These are phyloP conservation scores for Pogonomyrmex barbatus DNA, from an alignment of 1,140 invertebrate genomes.

Conservation along the genomic window DNA sequence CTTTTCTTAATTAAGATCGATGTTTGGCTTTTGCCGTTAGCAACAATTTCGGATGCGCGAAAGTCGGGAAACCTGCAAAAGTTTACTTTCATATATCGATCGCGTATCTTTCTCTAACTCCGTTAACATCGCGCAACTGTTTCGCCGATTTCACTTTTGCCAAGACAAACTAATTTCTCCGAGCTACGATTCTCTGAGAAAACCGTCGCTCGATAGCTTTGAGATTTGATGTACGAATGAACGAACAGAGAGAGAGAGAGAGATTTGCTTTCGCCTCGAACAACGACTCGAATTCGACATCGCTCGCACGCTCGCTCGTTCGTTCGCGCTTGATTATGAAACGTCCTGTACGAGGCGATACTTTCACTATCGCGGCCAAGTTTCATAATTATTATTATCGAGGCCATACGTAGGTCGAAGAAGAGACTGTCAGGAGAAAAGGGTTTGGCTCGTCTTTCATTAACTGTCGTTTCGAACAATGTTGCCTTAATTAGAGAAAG, in stretches of 20 bases:
- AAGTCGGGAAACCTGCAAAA: conserved; percentile 33
- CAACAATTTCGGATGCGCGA: conserved; percentile 36
- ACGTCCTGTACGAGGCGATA: conserved; percentile 78
- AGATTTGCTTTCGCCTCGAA: conserved; percentile 57
- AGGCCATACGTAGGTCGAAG: conserved; percentile 78
- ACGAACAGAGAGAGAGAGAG: conserved; percentile 15
- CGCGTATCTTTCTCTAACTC: conserved; percentile 34
- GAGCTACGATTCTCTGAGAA: conserved; percentile 23
- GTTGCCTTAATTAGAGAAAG: conserved; percentile 12
- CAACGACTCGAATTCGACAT: conserved; percentile 39
- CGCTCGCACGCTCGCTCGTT: neutral
- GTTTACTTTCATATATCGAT: conserved; percentile 52
- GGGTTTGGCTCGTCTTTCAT: conserved; percentile 59
- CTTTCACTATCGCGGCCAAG: conserved; percentile 82
- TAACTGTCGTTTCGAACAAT: conserved; percentile 29
- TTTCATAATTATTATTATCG: conserved; percentile 83
- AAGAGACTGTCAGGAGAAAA: conserved; percentile 66
- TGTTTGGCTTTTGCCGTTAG: neutral
- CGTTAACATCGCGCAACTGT: conserved; percentile 43
- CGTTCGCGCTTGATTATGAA: conserved; percentile 73
- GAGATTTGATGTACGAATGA: conserved; percentile 36
- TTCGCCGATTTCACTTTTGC: conserved; percentile 60
- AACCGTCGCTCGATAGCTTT: conserved; percentile 27
- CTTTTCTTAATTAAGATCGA: conserved; percentile 1
- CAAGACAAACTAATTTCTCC: conserved; percentile 61